These are phyloP conservation scores for Aptenodytes forsteri DNA, from an alignment of 2,113 vertebrate species.

Conservation along the genomic window DNA sequence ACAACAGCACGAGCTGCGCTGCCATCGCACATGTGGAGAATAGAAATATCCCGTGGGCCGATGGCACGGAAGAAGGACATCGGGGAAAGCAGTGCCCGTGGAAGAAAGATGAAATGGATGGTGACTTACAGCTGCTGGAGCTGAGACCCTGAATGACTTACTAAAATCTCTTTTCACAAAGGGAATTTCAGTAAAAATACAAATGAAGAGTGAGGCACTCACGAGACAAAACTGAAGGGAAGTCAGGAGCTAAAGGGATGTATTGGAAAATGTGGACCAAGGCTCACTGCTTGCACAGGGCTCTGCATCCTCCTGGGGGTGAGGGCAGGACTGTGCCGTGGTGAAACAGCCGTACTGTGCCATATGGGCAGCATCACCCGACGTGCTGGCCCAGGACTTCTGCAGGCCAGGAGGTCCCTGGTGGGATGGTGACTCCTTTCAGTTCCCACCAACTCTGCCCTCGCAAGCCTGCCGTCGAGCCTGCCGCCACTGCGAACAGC, in stretches of 20 bases:
- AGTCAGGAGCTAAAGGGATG: neutral
- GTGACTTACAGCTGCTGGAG: neutral
- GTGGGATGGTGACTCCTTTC: neutral
- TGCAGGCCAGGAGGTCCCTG: neutral
- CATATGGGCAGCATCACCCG: fast-evolving
- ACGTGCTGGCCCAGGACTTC: neutral
- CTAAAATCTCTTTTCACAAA: neutral
- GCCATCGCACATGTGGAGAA: neutral
- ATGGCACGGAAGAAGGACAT: fast-evolving
- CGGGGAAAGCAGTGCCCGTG: neutral
- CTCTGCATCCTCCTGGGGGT: neutral
- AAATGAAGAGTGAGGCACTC: neutral
- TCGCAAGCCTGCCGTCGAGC: fast-evolving
- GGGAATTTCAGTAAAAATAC: neutral
- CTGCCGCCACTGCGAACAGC: neutral
- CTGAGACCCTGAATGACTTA: neutral
- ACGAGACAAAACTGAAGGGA: neutral
- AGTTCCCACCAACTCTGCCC: neutral
- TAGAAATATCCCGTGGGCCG: neutral
- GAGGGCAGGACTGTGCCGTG: fast-evolving
- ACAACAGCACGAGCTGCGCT: fast-evolving
- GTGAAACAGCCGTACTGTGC: neutral
- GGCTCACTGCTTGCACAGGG: fast-evolving
- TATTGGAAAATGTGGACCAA: neutral
- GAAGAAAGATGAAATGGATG: neutral